These are phyloP conservation scores for Drosophila mulleri DNA, from an alignment of 2,888 invertebrate genomes.

Conservation along the genomic window DNA sequence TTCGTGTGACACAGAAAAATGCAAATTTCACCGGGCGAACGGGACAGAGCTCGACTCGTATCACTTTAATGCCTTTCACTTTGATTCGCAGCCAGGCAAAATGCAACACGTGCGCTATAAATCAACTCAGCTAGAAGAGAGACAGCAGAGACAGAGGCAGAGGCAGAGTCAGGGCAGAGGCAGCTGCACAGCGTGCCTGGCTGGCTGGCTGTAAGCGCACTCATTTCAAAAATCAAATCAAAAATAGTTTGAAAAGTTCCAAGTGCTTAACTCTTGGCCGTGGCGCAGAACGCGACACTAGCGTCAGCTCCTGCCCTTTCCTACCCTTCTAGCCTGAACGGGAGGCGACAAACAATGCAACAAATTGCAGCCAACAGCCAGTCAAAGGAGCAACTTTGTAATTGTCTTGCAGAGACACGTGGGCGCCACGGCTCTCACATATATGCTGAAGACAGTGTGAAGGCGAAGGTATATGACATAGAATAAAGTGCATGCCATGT, in stretches of 20 bases:
- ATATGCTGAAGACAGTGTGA: conserved; percentile 10
- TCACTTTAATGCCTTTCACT: conserved; percentile 80
- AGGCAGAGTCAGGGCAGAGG: not conserved
- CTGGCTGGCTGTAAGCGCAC: conserved; percentile 40
- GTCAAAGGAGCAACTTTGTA: conserved; percentile 72
- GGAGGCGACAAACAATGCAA: conserved; percentile 78
- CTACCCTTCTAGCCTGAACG: no score
- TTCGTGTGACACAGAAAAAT: conserved; percentile 67
- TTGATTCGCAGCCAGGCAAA: conserved; percentile 62
- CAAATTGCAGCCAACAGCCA: conserved; percentile 66
- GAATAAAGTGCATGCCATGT: conserved; percentile 40
- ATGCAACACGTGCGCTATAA: conserved; percentile 79
- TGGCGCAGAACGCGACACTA: conserved; percentile 25
- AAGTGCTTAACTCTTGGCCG: conserved; percentile 74
- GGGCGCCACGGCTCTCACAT: conserved; percentile 55
- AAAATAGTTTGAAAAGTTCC: conserved; percentile 76
- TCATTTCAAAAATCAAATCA: conserved; percentile 79
- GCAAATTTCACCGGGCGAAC: conserved; percentile 64
- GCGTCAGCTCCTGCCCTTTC: not conserved
- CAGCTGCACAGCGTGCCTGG: not conserved
- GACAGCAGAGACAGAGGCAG: not conserved
- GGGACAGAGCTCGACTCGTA: conserved; percentile 44
- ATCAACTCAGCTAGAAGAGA: conserved; percentile 48
- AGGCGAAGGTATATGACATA: conserved; percentile 10
- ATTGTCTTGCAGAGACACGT: conserved; percentile 74